phyloP scores from a whole-genome alignment of 2,888 invertebrate genomes.

The Scaptomyza parva region DNA sequence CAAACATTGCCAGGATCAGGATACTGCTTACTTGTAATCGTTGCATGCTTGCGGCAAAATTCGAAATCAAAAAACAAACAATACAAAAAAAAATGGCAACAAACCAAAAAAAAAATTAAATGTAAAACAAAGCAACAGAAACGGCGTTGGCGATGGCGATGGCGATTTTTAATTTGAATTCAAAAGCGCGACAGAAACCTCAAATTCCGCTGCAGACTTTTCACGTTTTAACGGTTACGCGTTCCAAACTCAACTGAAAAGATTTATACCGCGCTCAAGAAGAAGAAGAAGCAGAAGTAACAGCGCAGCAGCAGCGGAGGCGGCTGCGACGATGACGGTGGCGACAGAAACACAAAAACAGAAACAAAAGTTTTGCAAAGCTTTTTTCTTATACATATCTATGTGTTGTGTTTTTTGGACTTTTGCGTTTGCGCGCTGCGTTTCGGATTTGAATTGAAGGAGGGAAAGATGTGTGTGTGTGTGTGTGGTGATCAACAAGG shows the following conservation, averaged over 20 bases:
- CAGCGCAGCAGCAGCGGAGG: constrained; percentile 24
- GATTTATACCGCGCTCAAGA: constrained; percentile 77
- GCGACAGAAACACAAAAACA: constrained; percentile 38
- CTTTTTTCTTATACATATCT: constrained; percentile 28
- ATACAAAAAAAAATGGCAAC: constrained; percentile 24
- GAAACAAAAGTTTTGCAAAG: constrained; percentile 68
- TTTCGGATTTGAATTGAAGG: constrained; percentile 52
- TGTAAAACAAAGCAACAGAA: constrained; percentile 11
- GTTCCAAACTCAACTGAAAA: constrained; percentile 83
- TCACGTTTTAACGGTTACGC: constrained; percentile 79
- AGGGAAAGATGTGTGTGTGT: background rate
- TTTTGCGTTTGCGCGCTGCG: constrained; percentile 45
- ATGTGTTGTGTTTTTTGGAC: constrained; percentile 18
- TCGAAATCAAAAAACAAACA: constrained; percentile 16
- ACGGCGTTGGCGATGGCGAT: background rate
- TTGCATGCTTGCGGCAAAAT: constrained; percentile 60
- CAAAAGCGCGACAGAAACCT: constrained; percentile 39
- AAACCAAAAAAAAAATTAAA: constrained; percentile 13
- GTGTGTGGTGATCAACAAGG: constrained; percentile 19
- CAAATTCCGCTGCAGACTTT: constrained; percentile 62
- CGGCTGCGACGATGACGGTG: constrained; percentile 15
- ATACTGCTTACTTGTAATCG: constrained; percentile 61
- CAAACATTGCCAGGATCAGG: constrained; percentile 67
- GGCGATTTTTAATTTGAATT: constrained; percentile 35
- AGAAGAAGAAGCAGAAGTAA: constrained; percentile 64